Conservation (phyloP, 2,113 vertebrate species). For the Mellivora capensis region DNA sequence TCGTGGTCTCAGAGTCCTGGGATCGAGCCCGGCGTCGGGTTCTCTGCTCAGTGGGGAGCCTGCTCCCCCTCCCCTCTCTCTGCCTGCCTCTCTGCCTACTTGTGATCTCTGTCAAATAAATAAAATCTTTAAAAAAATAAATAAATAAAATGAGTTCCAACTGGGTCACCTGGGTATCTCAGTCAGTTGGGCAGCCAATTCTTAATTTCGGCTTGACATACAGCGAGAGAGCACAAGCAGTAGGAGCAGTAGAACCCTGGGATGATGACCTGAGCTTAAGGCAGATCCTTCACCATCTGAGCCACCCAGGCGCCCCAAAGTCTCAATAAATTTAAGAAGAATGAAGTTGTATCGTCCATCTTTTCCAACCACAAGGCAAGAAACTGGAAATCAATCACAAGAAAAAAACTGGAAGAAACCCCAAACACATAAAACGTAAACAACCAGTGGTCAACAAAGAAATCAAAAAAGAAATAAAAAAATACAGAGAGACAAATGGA, state of each 20-base stretch:
- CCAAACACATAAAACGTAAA: background rate
- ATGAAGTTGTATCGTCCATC: background rate
- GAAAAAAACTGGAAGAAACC: background rate
- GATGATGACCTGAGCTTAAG: background rate
- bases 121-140: no score
- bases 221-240: background rate
- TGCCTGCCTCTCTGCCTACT: no score
- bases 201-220: background rate
- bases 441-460: background rate
- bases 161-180: background rate
- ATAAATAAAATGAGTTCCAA: background rate
- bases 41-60: no score
- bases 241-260: background rate
- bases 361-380: background rate
- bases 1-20: no score
- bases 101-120: no score
- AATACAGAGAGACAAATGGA: background rate
- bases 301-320: background rate
- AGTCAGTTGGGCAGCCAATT: background rate
- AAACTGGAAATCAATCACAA: background rate
- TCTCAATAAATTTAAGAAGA: background rate
- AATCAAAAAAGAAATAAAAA: background rate
- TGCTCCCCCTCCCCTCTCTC: no score
- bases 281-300: background rate
- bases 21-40: no score